A percentile compares a stretch with the other conserved stretches of the same genome.
These are phyloP conservation scores for Listronotus oregonensis DNA, from an alignment of 1,140 invertebrate genomes.

Conservation along the genomic window DNA sequence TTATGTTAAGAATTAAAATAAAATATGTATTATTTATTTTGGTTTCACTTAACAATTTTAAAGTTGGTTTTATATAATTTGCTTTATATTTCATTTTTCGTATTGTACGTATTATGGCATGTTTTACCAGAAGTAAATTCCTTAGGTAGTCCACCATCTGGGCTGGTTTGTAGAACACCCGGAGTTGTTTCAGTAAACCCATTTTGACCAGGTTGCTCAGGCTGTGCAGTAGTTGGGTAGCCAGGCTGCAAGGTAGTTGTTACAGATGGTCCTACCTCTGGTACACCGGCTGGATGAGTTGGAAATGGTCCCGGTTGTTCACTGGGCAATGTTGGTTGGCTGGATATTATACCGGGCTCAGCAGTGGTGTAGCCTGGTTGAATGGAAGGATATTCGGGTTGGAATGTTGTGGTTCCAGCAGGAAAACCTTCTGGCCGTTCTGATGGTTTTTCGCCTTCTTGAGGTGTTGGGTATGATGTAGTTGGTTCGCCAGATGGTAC, in stretches of 20 bases:
- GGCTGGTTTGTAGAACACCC: not conserved
- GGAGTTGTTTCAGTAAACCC: not conserved
- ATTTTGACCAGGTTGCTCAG: too few relatives aligned
- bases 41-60: too few relatives aligned
- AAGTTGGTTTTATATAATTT: too few relatives aligned
- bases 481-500: not conserved
- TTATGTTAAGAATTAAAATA: too few relatives aligned
- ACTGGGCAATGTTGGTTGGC: not conserved
- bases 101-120: too few relatives aligned
- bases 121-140: not conserved
- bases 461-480: not conserved
- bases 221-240: constrained; percentile 6
- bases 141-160: constrained; percentile 1
- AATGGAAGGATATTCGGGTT: too few relatives aligned
- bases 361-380: not conserved
- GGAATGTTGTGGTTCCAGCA: not conserved
- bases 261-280: not conserved
- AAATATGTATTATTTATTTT: too few relatives aligned
- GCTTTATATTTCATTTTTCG: too few relatives aligned
- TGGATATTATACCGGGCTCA: too few relatives aligned
- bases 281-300: constrained; percentile 3
- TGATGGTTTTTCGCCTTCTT: not conserved
- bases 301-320: constrained; percentile 6
- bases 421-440: not conserved
- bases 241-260: constrained; percentile 1